Base-by-base conservation (phyloP, 2,797 vertebrate genomes). In the Manis crassicaudata region DNA sequence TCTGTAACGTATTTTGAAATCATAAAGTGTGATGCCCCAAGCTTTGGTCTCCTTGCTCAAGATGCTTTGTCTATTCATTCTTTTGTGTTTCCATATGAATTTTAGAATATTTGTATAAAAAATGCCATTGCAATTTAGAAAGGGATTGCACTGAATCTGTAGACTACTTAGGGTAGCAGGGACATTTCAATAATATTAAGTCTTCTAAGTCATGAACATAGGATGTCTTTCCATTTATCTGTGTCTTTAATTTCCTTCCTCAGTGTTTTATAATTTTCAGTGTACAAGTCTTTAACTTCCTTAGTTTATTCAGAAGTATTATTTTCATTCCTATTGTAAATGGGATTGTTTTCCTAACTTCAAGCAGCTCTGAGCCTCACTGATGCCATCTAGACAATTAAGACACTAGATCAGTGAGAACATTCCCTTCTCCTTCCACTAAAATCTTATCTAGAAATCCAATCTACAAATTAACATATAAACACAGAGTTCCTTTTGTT, bases 371-470 rank as follows among this genome's bases (percentile, higher is more conserved):
- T 88, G n/a, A 17, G n/a, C 12, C 62, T 60, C 68, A 82, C 10
- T 52, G n/a, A 65, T 16, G 7, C 50, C 50, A 87, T 67, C 40
- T 88, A 67, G 32, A 81, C 92, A 88, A 67, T 68, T 27, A 76
- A 95, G 35, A 76, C 60, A 76, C 43, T 83, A 82, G 17, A 82
- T 88, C 7, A 79, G 35, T 76, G 60, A 87, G 58, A 87, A 88
- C n/a, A 20, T 60, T 83, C 32, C 9, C 54, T 76, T 76, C 21
- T 76, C 35, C 70, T 79, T 77, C 54, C 83, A 60, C 76, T 43
- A 88, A 76, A 83, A 67, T 90, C 77, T 50, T 60, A 68, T 80
- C 75, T 32, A 43, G 21, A 18, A 77, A 32, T 67, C 65, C 32
- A 91, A 75, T 56, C 25, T 75, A n/a, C 37, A 50, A 67, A 56